These are phyloP conservation scores for Chalcosyrphus nemorum DNA, from an alignment of 2,888 invertebrate species.

Conservation along the genomic window DNA sequence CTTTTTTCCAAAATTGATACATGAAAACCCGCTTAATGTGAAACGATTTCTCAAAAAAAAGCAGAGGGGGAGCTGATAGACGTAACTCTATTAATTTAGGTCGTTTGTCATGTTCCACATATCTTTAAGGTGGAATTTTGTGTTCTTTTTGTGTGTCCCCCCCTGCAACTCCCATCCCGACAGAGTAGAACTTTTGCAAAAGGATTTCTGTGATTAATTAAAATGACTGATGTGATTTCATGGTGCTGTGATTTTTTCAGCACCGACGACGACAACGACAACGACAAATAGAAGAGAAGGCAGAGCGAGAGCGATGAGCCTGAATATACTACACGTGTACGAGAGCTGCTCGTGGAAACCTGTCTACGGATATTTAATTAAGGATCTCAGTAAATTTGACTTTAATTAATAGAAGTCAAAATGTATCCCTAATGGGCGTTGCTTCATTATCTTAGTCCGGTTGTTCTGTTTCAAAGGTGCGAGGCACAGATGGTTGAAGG, in stretches of 20 bases:
- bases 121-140: conserved; percentile 37
- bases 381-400: neutral
- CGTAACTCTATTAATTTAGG: conserved; percentile 53
- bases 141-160: conserved; percentile 9
- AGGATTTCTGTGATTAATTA: conserved; percentile 65
- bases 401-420: neutral
- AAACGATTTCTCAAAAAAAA: conserved; percentile 22
- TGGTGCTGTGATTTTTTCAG: conserved; percentile 44
- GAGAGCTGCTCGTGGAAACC: neutral
- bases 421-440: neutral
- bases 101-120: conserved; percentile 55
- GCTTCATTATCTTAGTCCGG: neutral
- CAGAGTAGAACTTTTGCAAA: conserved; percentile 10
- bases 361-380: neutral
- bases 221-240: conserved; percentile 60
- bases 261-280: neutral
- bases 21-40: conserved; percentile 28
- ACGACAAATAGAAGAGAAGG: no score
- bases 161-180: neutral
- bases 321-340: neutral
- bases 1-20: conserved; percentile 61
- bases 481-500: neutral
- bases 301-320: neutral
- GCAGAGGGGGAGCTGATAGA: neutral
- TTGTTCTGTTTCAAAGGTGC: neutral